Evolutionary conservation across 2,797 vertebrate genomes (phyloP).

Genomic region (Tokudaia muenninki): DNA sequence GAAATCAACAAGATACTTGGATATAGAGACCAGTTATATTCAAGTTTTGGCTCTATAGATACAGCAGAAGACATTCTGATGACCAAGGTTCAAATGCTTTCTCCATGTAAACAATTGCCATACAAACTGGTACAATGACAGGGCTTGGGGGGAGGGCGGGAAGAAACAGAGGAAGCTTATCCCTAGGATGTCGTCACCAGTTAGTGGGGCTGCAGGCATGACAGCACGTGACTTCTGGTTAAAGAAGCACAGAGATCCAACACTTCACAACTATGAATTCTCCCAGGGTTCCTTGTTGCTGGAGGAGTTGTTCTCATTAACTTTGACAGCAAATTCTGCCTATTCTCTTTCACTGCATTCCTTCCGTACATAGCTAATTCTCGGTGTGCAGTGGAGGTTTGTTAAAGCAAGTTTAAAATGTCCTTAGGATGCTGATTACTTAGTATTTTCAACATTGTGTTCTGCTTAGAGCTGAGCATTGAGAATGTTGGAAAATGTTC

Average conservation of each 20-base stretch:
- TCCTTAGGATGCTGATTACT: not conserved
- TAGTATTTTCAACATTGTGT: not conserved
- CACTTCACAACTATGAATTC: not conserved
- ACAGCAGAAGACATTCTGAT: not conserved
- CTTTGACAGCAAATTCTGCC: not conserved
- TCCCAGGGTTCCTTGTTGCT: not conserved
- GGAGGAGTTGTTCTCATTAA: not conserved
- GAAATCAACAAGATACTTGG: not conserved
- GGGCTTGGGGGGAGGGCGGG: too few relatives aligned
- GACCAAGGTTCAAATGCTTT: not conserved
- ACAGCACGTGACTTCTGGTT: not conserved
- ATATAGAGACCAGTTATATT: not conserved
- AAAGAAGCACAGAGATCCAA: not conserved
- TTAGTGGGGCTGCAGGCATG: not conserved
- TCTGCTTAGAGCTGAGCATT: not conserved
- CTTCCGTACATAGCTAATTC: not conserved
- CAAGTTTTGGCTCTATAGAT: not conserved
- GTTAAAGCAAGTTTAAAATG: constrained; percentile 7
- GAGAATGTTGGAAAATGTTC: not conserved
- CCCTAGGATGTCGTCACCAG: not conserved
- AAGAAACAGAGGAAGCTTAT: too few relatives aligned
- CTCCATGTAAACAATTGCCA: not conserved
- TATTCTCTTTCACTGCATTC: not conserved
- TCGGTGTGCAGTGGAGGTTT: not conserved
- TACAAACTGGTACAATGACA: too few relatives aligned